Evolutionary conservation across 1,140 invertebrate species (phyloP).

Genomic region (Cotesia typhae): DNA sequence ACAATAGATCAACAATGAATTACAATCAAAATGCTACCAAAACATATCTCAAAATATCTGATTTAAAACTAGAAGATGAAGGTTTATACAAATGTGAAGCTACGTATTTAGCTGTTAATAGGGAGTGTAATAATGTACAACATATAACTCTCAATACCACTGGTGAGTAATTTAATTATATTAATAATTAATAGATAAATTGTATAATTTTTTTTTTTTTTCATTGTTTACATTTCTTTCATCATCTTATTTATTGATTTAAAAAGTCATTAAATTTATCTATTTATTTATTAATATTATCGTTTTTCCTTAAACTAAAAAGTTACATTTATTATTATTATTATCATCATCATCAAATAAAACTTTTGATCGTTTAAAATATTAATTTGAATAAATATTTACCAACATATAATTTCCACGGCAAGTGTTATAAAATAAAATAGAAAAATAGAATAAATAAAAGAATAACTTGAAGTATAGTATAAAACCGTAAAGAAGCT

Average conservation of each 20-base stretch:
- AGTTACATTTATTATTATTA: too few relatives aligned
- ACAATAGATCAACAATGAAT: conserved; percentile 75
- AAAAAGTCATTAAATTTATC: too few relatives aligned
- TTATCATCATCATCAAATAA: too few relatives aligned
- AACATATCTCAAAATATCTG: conserved; percentile 74
- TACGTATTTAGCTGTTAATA: conserved; percentile 79
- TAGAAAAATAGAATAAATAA: not conserved
- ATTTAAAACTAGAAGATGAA: conserved; percentile 78
- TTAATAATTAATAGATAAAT: conserved; percentile 3
- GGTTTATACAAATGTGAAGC: conserved; percentile 87
- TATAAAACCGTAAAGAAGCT: conserved; percentile 24
- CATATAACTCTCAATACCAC: conserved; percentile 81
- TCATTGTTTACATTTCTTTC: too few relatives aligned
- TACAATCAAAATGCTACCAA: conserved; percentile 72
- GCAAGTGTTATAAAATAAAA: too few relatives aligned
- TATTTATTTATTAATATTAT: too few relatives aligned
- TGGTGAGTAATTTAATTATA: conserved; percentile 70
- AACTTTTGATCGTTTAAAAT: not conserved
- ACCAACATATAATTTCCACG: not conserved
- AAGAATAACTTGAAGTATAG: not conserved
- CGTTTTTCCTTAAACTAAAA: too few relatives aligned
- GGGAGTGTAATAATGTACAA: conserved; percentile 81
- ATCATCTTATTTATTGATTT: too few relatives aligned
- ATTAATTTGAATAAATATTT: not conserved
- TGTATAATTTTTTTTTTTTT: too few relatives aligned